Evolutionary conservation across 2,113 vertebrate genomes (phyloP), one percentile per base, ranked within the genome.

Genomic region (Prietella phreatophila): DNA sequence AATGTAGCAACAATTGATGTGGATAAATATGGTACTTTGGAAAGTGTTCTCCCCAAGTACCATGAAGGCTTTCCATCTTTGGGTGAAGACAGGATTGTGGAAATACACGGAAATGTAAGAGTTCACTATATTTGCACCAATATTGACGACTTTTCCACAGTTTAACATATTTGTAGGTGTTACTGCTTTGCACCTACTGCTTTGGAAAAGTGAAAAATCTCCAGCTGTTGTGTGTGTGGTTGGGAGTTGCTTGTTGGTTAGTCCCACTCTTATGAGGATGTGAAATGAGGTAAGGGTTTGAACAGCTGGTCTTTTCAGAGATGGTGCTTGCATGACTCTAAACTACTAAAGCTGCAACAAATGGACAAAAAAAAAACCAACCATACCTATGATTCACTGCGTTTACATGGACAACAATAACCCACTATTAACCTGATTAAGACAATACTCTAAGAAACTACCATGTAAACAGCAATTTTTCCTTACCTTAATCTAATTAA

Each of bases 261-360:
- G 90, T 91, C 89, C 82, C 89, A 79, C 82, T 82, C 85, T 92
- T 89, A 25, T 92, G 91, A 93, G 94, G 94, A 93, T 94, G 93
- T 95, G 93, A 94, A 95, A 92, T 94, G 90, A 92, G 91, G 92
- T 93, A 87, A 89, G 82, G 88, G 94, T 95, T 95, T 95, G 92
- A 93, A 94, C 94, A 96, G 95, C 94, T 95, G 91, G 63, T 42
- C 69, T 79, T 60, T 39, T 81, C 27, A 39, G 63, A 85, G 83
- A 69, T 69, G 30, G 67, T n/a, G 30, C 42, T 50, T 53, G 15
- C 61, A 42, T 90, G 85, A 17, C 53, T 50, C 76, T 53, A 69
- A 61, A 47, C 56, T 65, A 60, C 42, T 53, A 33, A 53, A 53
- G n/a, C 53, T 33, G 17, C 47, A 56, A 80, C 47, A 56, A 56